A percentile compares a stretch with the other conserved stretches of the same genome.
phyloP scores from a whole-genome alignment of 2,888 invertebrate genomes.

The Cenopis cana region DNA sequence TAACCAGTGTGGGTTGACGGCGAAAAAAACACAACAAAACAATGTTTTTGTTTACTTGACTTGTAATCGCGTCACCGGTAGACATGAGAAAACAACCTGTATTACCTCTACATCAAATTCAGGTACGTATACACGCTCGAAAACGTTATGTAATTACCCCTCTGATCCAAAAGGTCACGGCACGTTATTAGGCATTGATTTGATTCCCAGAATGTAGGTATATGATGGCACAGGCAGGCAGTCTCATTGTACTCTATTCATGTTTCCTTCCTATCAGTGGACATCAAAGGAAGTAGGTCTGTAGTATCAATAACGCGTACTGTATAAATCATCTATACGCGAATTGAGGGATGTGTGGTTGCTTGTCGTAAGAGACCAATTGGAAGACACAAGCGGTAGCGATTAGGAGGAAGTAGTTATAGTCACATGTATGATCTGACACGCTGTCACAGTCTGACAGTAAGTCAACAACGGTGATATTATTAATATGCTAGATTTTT shows the following conservation, averaged over 20 bases:
- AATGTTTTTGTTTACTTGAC: too few species aligned
- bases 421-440: too few species aligned
- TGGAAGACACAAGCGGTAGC: slow-evolving; percentile 12
- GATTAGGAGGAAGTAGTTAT: background rate
- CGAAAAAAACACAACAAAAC: too few species aligned
- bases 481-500: too few species aligned
- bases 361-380: slow-evolving; percentile 45
- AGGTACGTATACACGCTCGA: too few species aligned
- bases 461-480: too few species aligned
- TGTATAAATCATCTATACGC: slow-evolving; percentile 74
- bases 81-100: too few species aligned
- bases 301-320: slow-evolving; percentile 71
- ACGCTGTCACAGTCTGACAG: too few species aligned
- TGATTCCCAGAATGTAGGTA: background rate
- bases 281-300: slow-evolving; percentile 75
- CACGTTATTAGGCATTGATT: background rate
- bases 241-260: slow-evolving; percentile 55
- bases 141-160: background rate
- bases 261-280: slow-evolving; percentile 66
- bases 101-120: too few species aligned
- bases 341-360: slow-evolving; percentile 53
- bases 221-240: background rate
- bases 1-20: too few species aligned
- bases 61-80: too few species aligned
- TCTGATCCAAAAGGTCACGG: background rate